phyloP scores from a whole-genome alignment of 1,140 invertebrate genomes.

The Philopotamus ludificatus region DNA sequence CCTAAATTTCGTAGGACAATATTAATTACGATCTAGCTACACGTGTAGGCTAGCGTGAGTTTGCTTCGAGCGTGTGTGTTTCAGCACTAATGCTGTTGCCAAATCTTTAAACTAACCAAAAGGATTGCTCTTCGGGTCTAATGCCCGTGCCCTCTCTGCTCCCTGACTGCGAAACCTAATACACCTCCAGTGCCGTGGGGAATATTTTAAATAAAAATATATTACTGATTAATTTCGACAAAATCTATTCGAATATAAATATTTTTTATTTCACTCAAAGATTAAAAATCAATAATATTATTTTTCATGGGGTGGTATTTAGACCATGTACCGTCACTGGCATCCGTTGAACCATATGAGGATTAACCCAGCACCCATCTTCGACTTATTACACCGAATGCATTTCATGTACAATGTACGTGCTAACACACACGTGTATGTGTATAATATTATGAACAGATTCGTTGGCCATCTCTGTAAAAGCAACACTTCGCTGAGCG shows the following conservation, averaged over 20 bases:
- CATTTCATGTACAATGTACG: slow-evolving; percentile 27
- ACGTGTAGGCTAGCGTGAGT: not conserved
- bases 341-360: slow-evolving; percentile 24
- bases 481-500: too few species aligned
- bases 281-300: not conserved
- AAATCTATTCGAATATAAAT: not conserved
- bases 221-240: not conserved
- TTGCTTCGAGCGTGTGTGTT: not conserved
- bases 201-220: not conserved
- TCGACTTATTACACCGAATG: slow-evolving; percentile 37
- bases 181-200: not conserved
- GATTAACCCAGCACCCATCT: slow-evolving; percentile 35
- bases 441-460: too few species aligned
- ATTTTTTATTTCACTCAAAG: not conserved
- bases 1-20: too few species aligned
- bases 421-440: slow-evolving; percentile 13
- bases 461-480: too few species aligned
- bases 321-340: slow-evolving; percentile 7
- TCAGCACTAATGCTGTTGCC: slow-evolving; percentile 23
- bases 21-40: too few species aligned
- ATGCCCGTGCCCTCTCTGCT: slow-evolving; percentile 1
- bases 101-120: slow-evolving; percentile 28
- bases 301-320: not conserved
- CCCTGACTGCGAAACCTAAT: not conserved
- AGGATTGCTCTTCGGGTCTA: slow-evolving; percentile 27